These are phyloP conservation scores for Aldrovandia affinis DNA, from an alignment of 2,797 vertebrate species.

Conservation along the genomic window DNA sequence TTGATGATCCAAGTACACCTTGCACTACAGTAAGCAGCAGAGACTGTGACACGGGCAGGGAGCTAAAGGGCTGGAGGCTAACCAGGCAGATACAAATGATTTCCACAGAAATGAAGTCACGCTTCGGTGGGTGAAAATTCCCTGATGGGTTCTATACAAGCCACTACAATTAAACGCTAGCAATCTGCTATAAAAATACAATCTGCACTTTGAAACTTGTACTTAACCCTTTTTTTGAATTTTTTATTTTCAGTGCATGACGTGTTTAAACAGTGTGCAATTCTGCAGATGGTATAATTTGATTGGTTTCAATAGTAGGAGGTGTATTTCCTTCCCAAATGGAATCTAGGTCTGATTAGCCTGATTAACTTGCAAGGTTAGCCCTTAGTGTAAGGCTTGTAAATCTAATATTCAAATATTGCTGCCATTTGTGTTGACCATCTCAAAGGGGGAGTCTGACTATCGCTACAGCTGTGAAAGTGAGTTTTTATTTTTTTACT, in stretches of 20 bases:
- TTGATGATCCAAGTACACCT: conserved; percentile 56
- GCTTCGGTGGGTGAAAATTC: conserved; percentile 27
- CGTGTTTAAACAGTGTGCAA: too few species aligned
- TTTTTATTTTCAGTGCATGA: too few species aligned
- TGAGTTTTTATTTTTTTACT: background rate
- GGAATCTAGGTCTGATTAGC: background rate
- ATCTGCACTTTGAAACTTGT: too few species aligned
- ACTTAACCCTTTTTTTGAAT: too few species aligned
- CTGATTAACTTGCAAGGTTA: background rate
- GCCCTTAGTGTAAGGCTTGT: background rate
- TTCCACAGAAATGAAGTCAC: conserved; percentile 37
- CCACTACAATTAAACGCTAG: background rate
- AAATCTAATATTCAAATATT: background rate
- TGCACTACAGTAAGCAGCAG: conserved; percentile 48
- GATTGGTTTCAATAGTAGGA: too few species aligned
- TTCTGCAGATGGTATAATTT: too few species aligned
- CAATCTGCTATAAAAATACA: background rate
- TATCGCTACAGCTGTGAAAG: background rate
- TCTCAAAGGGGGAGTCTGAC: background rate
- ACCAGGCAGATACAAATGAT: conserved; percentile 23
- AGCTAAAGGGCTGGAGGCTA: conserved; percentile 15
- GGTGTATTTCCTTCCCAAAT: background rate
- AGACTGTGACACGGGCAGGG: conserved; percentile 53
- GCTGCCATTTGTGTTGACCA: background rate
- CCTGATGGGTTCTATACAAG: conserved; percentile 29